A percentile compares a stretch with the other conserved stretches of the same genome.
phyloP scores from a whole-genome alignment of 2,113 vertebrate genomes.

The pig (Sus scrofa) region DNA sequence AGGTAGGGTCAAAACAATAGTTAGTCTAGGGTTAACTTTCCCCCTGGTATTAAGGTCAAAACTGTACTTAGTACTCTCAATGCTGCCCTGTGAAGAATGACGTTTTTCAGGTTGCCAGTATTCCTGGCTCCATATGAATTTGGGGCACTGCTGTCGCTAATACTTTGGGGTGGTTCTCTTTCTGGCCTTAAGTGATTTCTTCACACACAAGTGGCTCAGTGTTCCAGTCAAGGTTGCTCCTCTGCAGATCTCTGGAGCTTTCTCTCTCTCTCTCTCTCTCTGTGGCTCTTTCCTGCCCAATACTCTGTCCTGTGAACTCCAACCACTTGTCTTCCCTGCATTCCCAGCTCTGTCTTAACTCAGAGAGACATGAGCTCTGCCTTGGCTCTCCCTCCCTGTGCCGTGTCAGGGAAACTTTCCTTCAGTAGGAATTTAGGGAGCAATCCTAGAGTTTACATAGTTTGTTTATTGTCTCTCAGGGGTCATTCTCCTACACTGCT shows the following conservation, averaged over 20 bases:
- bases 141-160: not conserved
- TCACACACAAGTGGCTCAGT: not conserved
- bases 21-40: not conserved
- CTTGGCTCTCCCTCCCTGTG: not conserved
- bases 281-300: not conserved
- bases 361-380: not conserved
- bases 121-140: not conserved
- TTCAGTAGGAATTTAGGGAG: not conserved
- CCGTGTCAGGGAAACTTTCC: not conserved
- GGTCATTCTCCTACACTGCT: not conserved
- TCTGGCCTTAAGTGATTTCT: not conserved
- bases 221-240: not conserved
- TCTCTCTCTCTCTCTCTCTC: not conserved
- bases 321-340: not conserved
- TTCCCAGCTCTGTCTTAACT: not conserved
- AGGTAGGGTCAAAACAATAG: not conserved
- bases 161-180: not conserved
- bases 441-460: not conserved
- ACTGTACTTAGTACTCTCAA: not conserved
- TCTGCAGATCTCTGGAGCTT: not conserved
- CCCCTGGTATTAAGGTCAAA: not conserved
- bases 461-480: not conserved
- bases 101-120: not conserved
- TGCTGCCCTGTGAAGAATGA: not conserved
- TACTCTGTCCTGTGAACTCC: not conserved